These are phyloP conservation scores for Lasioglossum oenotherae DNA, from an alignment of 2,888 invertebrate species.

Conservation along the genomic window DNA sequence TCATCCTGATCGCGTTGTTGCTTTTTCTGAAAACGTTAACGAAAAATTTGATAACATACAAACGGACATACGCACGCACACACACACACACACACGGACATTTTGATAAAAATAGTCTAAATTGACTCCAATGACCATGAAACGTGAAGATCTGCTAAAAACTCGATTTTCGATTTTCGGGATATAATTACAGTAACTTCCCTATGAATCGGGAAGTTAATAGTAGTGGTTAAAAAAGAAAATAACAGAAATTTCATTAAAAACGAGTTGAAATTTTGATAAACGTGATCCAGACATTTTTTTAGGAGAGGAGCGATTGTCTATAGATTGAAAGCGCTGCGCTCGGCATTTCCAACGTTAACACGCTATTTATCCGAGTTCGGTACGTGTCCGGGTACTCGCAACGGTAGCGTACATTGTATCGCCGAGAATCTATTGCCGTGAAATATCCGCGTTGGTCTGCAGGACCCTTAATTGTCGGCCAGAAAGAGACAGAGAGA, in stretches of 20 bases:
- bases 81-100: no score
- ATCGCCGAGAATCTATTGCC: neutral
- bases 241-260: neutral
- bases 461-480: constrained; percentile 21
- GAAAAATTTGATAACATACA: no score
- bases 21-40: no score
- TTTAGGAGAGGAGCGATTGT: neutral
- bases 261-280: neutral
- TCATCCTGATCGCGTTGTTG: no score
- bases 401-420: neutral
- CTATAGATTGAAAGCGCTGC: neutral
- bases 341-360: neutral
- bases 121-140: no score
- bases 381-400: neutral
- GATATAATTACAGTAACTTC: no score
- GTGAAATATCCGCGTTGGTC: neutral
- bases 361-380: neutral
- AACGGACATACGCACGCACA: no score
- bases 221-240: neutral
- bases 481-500: neutral
- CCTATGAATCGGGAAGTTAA: no score
- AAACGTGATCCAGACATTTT: neutral
- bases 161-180: no score
- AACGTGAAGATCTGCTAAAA: no score
- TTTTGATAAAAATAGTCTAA: no score